Percentiles rank a stretch among this genome's conserved stretches.
Evolutionary conservation across 2,797 vertebrate genomes (phyloP).

Genomic region (Phataginus tetradactyla): DNA sequence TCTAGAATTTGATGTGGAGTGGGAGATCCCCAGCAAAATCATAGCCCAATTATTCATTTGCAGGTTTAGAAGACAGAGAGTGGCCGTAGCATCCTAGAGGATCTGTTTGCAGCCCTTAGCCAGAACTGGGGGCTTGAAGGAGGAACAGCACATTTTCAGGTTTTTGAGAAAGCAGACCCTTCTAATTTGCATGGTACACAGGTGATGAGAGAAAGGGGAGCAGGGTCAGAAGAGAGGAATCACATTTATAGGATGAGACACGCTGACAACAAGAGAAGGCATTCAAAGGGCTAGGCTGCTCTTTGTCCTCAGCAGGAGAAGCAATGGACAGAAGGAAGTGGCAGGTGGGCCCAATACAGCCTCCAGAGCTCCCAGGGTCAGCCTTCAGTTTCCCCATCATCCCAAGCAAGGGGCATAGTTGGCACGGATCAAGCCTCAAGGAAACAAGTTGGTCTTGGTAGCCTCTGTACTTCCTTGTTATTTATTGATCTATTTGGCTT

Average conservation of each 20-base stretch:
- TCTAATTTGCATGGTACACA: background rate
- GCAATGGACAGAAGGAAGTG: background rate
- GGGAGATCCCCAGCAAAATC: constrained; percentile 40
- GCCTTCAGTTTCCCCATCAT: background rate
- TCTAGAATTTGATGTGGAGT: constrained; percentile 27
- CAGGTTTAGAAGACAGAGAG: background rate
- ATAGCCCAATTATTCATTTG: background rate
- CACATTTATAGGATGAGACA: background rate
- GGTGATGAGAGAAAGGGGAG: background rate
- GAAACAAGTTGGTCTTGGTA: background rate
- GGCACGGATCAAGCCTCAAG: background rate
- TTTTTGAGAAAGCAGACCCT: background rate
- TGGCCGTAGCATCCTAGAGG: background rate
- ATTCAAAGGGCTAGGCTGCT: background rate
- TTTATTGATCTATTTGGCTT: background rate
- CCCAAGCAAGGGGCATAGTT: background rate
- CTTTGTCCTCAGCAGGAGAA: background rate
- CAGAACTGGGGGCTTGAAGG: background rate
- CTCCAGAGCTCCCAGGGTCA: too few relatives aligned
- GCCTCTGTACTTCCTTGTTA: background rate
- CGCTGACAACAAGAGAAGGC: background rate
- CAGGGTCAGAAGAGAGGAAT: background rate
- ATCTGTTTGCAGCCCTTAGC: background rate
- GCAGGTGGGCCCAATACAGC: background rate
- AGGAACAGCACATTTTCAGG: background rate